Conservation (phyloP, 1,140 invertebrate species). For the Eurosta solidaginis region DNA sequence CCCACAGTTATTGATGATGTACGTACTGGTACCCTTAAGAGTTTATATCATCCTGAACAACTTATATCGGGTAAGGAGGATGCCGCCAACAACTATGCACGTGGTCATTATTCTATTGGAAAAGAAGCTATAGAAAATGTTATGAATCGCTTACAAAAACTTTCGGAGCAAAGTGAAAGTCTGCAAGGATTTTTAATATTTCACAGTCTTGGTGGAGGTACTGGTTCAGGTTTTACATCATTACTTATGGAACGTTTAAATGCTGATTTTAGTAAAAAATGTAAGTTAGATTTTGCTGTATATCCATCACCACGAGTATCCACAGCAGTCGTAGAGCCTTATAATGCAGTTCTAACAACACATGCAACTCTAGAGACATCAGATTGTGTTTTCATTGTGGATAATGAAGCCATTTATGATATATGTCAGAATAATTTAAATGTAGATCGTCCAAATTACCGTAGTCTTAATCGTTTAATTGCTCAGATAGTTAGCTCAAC, state of each 20-base stretch:
- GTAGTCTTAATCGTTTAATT: conserved; percentile 75
- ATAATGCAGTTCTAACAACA: conserved; percentile 80
- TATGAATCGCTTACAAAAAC: conserved; percentile 71
- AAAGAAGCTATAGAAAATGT: conserved; percentile 77
- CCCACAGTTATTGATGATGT: conserved; percentile 66
- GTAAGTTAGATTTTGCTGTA: conserved; percentile 73
- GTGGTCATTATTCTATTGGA: conserved; percentile 78
- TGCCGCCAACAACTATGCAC: conserved; percentile 81
- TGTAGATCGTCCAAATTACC: conserved; percentile 75
- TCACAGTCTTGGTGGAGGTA: conserved; percentile 81
- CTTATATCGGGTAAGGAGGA: conserved; percentile 80
- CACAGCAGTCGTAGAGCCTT: conserved; percentile 85
- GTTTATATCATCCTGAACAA: conserved; percentile 73
- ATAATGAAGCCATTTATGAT: conserved; percentile 86
- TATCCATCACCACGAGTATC: conserved; percentile 78
- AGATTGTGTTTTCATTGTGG: conserved; percentile 82
- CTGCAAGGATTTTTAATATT: conserved; percentile 82
- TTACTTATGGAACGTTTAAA: conserved; percentile 70
- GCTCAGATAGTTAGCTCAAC: conserved; percentile 75
- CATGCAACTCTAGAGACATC: conserved; percentile 77
- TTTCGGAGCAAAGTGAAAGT: conserved; percentile 81
- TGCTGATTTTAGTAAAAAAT: conserved; percentile 69
- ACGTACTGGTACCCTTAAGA: conserved; percentile 66
- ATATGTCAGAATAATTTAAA: conserved; percentile 74
- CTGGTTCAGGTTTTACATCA: conserved; percentile 75